Evolutionary conservation across 2,113 vertebrate species (phyloP).

Genomic region (Anthoscopus minutus): DNA sequence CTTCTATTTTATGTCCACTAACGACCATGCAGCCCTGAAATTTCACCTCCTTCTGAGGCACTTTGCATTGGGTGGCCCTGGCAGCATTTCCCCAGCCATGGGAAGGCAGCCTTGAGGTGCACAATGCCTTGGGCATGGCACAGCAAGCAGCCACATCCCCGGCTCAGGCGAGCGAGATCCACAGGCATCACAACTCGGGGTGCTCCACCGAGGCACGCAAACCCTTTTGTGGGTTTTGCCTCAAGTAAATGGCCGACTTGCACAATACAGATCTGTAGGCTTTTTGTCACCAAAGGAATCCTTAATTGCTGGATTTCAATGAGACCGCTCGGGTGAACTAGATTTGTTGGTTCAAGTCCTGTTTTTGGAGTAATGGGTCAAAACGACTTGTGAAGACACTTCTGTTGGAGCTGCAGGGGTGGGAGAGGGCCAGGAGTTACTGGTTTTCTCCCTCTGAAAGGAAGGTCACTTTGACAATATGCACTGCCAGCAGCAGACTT

Average conservation of each 20-base stretch:
- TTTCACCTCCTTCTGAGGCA: neutral
- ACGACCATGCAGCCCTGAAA: neutral
- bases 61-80: neutral
- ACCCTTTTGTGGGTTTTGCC: neutral
- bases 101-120: neutral
- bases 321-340: neutral
- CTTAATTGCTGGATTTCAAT: neutral
- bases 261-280: neutral
- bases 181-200: neutral
- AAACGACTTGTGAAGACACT: neutral
- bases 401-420: neutral
- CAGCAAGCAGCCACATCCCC: neutral
- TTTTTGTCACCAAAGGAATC: neutral
- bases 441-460: neutral
- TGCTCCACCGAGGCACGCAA: neutral
- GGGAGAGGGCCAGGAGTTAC: neutral
- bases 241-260: neutral
- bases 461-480: conserved; percentile 5
- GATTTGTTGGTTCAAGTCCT: neutral
- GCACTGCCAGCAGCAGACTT: neutral
- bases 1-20: too few relatives aligned
- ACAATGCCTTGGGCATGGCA: rapidly evolving
- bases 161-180: rapidly evolving
- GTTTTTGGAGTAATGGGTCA: neutral
- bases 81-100: rapidly evolving